Base-by-base conservation (phyloP, 2,113 vertebrate genomes). In the Bettongia penicillata region DNA sequence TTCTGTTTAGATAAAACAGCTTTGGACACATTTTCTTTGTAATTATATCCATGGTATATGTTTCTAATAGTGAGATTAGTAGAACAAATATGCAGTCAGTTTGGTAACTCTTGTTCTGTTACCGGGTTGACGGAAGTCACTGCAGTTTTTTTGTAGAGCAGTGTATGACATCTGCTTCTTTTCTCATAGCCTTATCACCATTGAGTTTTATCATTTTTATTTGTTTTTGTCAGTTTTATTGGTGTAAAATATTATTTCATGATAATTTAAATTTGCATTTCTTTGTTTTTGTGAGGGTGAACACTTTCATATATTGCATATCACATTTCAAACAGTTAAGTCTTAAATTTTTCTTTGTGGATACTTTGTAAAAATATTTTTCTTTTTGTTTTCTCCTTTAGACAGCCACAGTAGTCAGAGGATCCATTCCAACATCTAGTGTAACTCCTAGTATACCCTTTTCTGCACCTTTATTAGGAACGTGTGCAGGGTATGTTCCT, bases 391-490 rank as follows among this genome's bases (percentile, higher is more conserved):
- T 94, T 92, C 84, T 84, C 52, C 91, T 49, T 24, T 90, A 99
- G 99, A 98, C 98, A 3, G 96, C 97, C 23, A 49, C 98, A 12
- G 95, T 98, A 93, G 97, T 97, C 93, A 97, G 98, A 97, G 98
- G 98, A 95, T 91, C 99, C 51, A 97, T 99, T 91, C 98, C 99
- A 53, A 97, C 99, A 8, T 98, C 98, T 97, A 98, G 98, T 52
- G 98, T 99, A 52, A 91, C 99, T 96, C 98, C 99, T 0, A 97
- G 97, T 91, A 97, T 98, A 90, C 98, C 99, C 31, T 98, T 99
- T 95, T 98, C 99, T 0, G 97, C 98, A 25, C 99, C 99, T 95
- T 98, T 99, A 93, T 89, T 99, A 96, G 98, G 99, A 16, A 97
- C 94, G 5, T 98, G 98, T 94, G 98, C 28, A 97, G 99, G 98